These are phyloP conservation scores for Platysternon megacephalum DNA, from an alignment of 2,113 vertebrate species.

Conservation along the genomic window DNA sequence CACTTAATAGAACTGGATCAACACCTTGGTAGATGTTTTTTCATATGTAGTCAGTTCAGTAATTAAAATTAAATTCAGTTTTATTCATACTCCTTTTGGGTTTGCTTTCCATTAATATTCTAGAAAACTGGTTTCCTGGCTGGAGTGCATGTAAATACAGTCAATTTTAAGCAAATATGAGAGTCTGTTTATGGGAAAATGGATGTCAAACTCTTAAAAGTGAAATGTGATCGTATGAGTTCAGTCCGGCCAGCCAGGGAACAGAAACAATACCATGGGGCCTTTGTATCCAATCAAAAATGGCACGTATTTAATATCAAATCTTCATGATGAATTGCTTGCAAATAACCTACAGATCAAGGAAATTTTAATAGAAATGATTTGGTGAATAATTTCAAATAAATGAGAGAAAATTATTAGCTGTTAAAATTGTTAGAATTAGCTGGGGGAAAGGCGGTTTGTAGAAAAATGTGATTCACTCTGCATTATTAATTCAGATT, in stretches of 20 bases:
- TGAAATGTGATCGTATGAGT: neutral
- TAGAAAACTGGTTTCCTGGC: neutral
- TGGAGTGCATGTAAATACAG: neutral
- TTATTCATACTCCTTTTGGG: neutral
- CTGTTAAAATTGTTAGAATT: neutral
- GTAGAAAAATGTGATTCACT: neutral
- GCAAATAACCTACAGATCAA: neutral
- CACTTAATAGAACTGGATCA: neutral
- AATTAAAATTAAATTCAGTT: neutral
- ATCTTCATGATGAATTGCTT: neutral
- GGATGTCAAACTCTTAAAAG: neutral
- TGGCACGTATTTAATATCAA: neutral
- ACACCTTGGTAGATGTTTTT: neutral
- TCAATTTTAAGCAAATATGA: neutral
- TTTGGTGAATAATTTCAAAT: neutral
- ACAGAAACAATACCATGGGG: neutral
- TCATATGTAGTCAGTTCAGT: neutral
- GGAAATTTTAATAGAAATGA: neutral
- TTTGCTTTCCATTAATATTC: neutral
- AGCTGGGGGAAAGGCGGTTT: neutral
- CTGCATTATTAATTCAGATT: neutral
- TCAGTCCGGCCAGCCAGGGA: neutral
- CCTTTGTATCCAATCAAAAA: neutral
- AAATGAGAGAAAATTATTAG: neutral
- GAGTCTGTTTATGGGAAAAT: neutral